These are phyloP conservation scores for Chelonoidis abingdonii DNA, from an alignment of 2,113 vertebrate genomes.

Conservation along the genomic window DNA sequence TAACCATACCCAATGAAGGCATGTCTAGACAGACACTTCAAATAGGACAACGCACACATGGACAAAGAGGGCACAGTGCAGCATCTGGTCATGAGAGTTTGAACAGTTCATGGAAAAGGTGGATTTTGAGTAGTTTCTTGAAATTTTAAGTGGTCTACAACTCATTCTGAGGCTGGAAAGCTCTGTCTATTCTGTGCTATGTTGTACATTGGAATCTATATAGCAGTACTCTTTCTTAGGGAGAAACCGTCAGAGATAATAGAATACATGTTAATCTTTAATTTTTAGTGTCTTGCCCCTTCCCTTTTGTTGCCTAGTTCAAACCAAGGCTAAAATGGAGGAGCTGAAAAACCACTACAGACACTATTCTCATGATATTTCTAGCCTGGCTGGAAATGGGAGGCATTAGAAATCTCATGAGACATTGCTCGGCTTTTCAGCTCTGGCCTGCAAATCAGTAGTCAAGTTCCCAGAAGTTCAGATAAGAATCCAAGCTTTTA, in stretches of 20 bases:
- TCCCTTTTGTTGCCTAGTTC: not conserved
- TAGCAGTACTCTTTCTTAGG: not conserved
- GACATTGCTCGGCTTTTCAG: not conserved
- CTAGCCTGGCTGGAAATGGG: not conserved
- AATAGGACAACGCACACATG: not conserved
- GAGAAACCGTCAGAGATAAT: not conserved
- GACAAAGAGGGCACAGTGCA: not conserved
- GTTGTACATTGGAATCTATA: not conserved
- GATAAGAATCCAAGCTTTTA: slow-evolving; percentile 1
- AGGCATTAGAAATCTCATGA: not conserved
- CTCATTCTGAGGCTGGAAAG: not conserved
- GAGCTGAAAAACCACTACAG: not conserved
- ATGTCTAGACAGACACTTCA: not conserved
- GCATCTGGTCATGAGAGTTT: not conserved
- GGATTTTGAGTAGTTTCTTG: not conserved
- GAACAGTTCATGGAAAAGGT: not conserved
- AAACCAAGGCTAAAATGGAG: not conserved
- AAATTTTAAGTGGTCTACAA: not conserved
- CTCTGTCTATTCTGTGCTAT: not conserved
- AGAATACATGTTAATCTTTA: not conserved
- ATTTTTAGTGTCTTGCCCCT: not conserved
- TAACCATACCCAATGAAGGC: too few relatives aligned
- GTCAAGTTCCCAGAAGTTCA: not conserved
- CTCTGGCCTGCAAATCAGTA: not conserved
- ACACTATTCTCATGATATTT: not conserved